Percentiles rank a stretch among this genome's conserved stretches.
Conservation (phyloP, 2,797 vertebrate species). For the Melanogrammus aeglefinus region DNA sequence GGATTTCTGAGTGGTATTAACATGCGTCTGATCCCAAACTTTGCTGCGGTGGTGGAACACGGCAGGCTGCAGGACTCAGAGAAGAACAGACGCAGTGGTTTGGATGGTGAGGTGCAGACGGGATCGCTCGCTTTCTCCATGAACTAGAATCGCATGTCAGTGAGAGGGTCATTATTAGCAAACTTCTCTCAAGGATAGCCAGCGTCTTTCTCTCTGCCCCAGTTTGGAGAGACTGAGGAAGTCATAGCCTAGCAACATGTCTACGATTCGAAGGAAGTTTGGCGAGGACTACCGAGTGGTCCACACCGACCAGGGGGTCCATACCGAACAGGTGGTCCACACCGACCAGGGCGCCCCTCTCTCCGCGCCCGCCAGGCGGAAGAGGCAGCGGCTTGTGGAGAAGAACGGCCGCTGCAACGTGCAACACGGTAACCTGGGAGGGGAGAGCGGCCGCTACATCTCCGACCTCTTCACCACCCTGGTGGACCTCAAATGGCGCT, state of each 20-base stretch:
- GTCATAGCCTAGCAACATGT: conserved; percentile 67
- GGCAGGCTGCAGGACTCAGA: conserved; percentile 10
- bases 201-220: not conserved
- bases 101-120: conserved; percentile 35
- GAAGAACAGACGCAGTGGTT: conserved; percentile 52
- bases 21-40: conserved; percentile 25
- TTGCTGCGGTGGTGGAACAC: conserved; percentile 1
- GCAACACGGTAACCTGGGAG: conserved; percentile 88
- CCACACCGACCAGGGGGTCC: conserved; percentile 58
- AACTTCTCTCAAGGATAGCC: conserved; percentile 55
- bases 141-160: conserved; percentile 16
- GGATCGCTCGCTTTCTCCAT: conserved; percentile 43
- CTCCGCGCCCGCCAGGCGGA: conserved; percentile 65
- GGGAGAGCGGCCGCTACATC: conserved; percentile 86
- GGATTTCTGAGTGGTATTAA: not conserved
- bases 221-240: not conserved
- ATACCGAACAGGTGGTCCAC: conserved; percentile 61
- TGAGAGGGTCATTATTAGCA: conserved; percentile 27
- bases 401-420: conserved; percentile 93
- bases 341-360: conserved; percentile 40
- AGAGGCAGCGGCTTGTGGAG: conserved; percentile 88
- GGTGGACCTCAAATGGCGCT: conserved; percentile 91
- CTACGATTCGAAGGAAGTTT: conserved; percentile 81
- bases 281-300: conserved; percentile 87
- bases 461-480: conserved; percentile 89